A percentile compares a stretch with the other conserved stretches of the same genome.
Conservation (phyloP, 2,113 vertebrate genomes). For the Cyphotilapia sp. region DNA sequence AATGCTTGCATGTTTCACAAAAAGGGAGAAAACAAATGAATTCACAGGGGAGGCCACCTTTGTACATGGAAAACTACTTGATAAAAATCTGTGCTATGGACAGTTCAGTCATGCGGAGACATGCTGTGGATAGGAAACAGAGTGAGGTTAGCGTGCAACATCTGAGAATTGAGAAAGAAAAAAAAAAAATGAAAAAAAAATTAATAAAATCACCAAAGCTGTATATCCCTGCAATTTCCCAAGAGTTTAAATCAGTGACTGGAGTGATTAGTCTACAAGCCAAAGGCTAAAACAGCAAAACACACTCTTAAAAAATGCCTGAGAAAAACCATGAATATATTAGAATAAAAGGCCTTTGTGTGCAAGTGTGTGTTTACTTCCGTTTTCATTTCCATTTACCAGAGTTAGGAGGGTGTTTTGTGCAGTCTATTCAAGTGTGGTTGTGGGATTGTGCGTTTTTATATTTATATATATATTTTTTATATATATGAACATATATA, state of each 20-base stretch:
- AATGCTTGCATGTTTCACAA: neutral
- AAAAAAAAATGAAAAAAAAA: neutral
- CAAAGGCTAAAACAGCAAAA: constrained; percentile 18
- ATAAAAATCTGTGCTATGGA: neutral
- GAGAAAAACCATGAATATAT: constrained; percentile 41
- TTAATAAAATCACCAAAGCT: neutral
- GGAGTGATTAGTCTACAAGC: neutral
- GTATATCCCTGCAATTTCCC: constrained; percentile 51
- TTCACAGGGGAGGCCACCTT: neutral
- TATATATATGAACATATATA: neutral
- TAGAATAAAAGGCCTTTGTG: constrained; percentile 44
- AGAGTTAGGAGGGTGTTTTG: neutral
- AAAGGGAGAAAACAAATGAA: neutral
- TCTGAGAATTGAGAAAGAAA: neutral
- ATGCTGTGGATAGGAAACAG: constrained; percentile 12
- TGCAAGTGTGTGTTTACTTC: neutral
- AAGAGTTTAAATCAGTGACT: constrained; percentile 37
- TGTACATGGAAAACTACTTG: neutral
- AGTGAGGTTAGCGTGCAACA: constrained; percentile 1
- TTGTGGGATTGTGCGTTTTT: constrained; percentile 31
- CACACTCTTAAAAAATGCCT: constrained; percentile 38
- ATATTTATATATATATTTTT: neutral
- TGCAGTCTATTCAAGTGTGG: constrained; percentile 28
- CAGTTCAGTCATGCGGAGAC: constrained; percentile 23
- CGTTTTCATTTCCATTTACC: neutral